A percentile compares a stretch with the other conserved stretches of the same genome.
Evolutionary conservation across 2,888 invertebrate genomes (phyloP).

Genomic region (Serrognathus titanus): DNA sequence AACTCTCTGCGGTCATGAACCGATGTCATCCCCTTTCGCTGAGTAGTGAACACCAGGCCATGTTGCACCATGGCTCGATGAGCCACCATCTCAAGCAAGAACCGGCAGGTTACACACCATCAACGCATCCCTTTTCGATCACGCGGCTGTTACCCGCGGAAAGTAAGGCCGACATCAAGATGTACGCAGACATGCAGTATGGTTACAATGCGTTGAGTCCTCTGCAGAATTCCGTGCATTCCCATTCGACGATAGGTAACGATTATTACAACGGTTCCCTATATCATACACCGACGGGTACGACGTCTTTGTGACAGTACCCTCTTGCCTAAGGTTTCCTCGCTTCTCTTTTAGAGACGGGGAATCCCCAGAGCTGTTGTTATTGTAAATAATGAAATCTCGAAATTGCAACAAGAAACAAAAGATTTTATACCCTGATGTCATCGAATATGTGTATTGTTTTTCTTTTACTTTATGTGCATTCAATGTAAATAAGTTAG

Average conservation of each 20-base stretch:
- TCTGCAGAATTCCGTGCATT: constrained; percentile 59
- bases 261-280: constrained; percentile 84
- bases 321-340: constrained; percentile 70
- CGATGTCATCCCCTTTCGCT: constrained; percentile 56
- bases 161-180: constrained; percentile 85
- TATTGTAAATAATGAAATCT: too few species aligned
- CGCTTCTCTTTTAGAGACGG: too few species aligned
- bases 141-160: constrained; percentile 86
- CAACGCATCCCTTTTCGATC: constrained; percentile 92
- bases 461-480: too few species aligned
- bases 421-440: too few species aligned
- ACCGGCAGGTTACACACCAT: constrained; percentile 64
- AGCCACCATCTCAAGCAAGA: constrained; percentile 65
- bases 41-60: constrained; percentile 45
- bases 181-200: constrained; percentile 77
- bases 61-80: constrained; percentile 51
- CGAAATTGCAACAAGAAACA: too few species aligned
- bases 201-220: constrained; percentile 63
- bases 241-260: constrained; percentile 54
- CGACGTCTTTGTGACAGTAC: constrained; percentile 90
- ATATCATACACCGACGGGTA: constrained; percentile 66
- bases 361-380: too few species aligned
- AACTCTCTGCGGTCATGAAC: constrained; percentile 64
- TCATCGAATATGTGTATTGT: too few species aligned
- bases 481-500: too few species aligned